Base-by-base conservation (phyloP, 2,888 invertebrate species). In the Hirtodrosophila histrioides region DNA sequence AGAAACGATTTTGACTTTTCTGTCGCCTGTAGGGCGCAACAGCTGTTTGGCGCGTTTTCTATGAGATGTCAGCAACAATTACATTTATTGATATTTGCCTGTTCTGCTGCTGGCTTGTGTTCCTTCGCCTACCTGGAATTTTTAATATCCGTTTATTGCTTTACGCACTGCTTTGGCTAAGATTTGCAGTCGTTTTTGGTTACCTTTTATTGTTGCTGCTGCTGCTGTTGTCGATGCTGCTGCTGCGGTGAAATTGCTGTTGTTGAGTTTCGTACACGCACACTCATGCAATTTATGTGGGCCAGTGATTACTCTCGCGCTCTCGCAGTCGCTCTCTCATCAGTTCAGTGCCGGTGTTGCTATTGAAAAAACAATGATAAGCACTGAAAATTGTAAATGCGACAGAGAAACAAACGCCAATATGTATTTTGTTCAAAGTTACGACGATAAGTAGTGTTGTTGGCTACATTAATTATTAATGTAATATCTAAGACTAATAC, bases 11-110 rank as follows among this genome's bases (percentile, higher is more conserved):
- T 4, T 1, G 69, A 83, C 65, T 24, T 10, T 43, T 35, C 17
- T 50, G 68, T 75, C 65, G 76, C 76, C 63, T 79, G 84, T 54
- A 23, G 51, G 29, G 62, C 62, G 69, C 77, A 76, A 76, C 81
- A 86, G 81, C 81, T 86, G 81, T 74, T 83, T 84, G 61, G 62
- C 80, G 68, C 74, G 60, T 69, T 69, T 72, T 56, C 53, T 31
- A 10, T 46, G 49, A 35, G 39, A 9, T 57, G 69, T 24, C 80
- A 83, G 74, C 86, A 86, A 73, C 66, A 79, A 67, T 51, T 58
- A 27, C 41, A 39, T 48, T 63, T 64, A 55, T 53, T 54, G 40
- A 36, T 55, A 54, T 53, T 50, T 35, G 36, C 40, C 31, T 23
- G 39, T 24, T n/a, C 40, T 49, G 12, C 6, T 35, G 24, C 35